These are phyloP conservation scores for Drosophila siamana DNA, from an alignment of 2,888 invertebrate species.

Conservation along the genomic window DNA sequence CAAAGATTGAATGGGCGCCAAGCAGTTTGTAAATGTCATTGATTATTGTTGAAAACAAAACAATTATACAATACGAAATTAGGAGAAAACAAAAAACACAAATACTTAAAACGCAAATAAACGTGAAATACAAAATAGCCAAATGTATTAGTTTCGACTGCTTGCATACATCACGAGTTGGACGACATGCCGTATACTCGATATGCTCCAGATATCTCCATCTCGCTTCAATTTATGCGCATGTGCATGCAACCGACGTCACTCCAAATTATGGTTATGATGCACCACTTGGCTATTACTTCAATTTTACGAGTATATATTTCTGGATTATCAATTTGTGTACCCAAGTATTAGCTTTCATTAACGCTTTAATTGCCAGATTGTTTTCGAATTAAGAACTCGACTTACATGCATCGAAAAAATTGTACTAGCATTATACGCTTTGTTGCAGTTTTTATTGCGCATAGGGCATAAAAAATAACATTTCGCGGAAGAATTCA, in stretches of 20 bases:
- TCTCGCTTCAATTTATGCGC: slow-evolving; percentile 5
- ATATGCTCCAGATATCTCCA: neutral
- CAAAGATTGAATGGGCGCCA: slow-evolving; percentile 8
- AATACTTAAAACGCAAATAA: slow-evolving; percentile 60
- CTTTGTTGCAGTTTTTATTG: too few relatives aligned
- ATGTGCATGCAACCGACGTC: neutral
- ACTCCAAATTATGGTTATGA: neutral
- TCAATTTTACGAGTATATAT: too few relatives aligned
- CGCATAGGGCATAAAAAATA: too few relatives aligned
- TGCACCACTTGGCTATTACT: too few relatives aligned
- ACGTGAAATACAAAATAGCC: slow-evolving; percentile 64
- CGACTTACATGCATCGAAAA: too few relatives aligned
- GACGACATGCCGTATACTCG: neutral
- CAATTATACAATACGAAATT: slow-evolving; percentile 61
- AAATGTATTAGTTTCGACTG: neutral
- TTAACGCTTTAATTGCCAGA: too few relatives aligned
- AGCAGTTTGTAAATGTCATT: slow-evolving; percentile 59
- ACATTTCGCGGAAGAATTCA: too few relatives aligned
- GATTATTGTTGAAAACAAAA: slow-evolving; percentile 66
- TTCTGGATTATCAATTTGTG: too few relatives aligned
- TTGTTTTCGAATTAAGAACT: too few relatives aligned
- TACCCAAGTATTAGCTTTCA: too few relatives aligned
- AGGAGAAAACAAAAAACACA: slow-evolving; percentile 42
- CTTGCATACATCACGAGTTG: neutral
- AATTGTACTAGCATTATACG: too few relatives aligned